Conservation (phyloP, 2,797 vertebrate species). For the Streptopelia turtur region DNA sequence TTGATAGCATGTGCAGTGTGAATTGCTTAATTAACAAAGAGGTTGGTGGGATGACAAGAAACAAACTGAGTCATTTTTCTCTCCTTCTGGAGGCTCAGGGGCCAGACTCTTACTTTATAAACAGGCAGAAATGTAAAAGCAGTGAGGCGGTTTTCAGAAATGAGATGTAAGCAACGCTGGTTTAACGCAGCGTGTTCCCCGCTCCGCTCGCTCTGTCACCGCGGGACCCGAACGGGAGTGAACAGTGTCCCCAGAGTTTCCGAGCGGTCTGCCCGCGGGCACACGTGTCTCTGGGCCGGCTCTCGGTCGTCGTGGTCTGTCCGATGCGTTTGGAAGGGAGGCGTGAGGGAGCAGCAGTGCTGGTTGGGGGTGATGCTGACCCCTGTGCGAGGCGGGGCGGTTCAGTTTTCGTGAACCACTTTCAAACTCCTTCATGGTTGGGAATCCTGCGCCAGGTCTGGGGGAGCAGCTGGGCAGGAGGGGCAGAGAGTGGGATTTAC, state of each 20-base stretch:
- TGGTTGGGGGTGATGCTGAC: fast-evolving
- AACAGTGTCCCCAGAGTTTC: background rate
- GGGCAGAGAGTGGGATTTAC: background rate
- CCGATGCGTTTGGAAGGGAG: background rate
- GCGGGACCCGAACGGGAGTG: fast-evolving
- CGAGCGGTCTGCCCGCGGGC: background rate
- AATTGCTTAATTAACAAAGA: background rate
- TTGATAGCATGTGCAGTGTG: fast-evolving
- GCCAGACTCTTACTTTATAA: background rate
- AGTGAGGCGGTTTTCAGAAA: background rate
- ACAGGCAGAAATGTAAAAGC: background rate
- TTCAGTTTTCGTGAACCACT: background rate
- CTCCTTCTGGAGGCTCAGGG: background rate
- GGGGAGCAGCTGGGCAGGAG: background rate
- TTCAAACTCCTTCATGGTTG: background rate
- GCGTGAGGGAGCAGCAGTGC: background rate
- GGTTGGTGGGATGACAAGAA: background rate
- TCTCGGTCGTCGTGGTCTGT: background rate
- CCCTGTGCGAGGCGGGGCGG: fast-evolving
- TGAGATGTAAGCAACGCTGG: background rate
- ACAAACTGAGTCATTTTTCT: background rate
- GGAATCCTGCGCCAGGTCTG: fast-evolving
- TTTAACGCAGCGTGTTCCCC: background rate
- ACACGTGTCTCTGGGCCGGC: fast-evolving
- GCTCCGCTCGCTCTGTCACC: background rate